phyloP scores from a whole-genome alignment of 2,888 invertebrate genomes.

The Drosophila meridiana region DNA sequence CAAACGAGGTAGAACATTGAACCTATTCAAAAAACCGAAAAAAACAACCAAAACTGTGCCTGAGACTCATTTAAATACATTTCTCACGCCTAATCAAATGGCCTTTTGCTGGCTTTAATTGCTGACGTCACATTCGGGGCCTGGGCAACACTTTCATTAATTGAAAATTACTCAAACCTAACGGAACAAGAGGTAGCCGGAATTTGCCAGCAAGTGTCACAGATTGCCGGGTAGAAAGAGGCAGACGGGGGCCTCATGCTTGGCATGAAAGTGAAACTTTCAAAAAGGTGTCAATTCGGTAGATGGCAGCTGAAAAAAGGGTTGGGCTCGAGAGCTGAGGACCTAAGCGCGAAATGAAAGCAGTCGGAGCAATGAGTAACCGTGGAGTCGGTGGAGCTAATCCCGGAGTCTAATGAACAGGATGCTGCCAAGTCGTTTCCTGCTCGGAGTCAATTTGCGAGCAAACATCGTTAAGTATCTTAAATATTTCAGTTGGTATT shows the following conservation, averaged over 20 bases:
- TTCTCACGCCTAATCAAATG: constrained; percentile 45
- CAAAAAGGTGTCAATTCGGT: constrained; percentile 70
- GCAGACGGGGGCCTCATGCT: constrained; percentile 14
- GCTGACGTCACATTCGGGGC: constrained; percentile 61
- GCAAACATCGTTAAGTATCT: not conserved
- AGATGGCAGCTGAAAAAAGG: constrained; percentile 54
- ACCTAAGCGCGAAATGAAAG: constrained; percentile 47
- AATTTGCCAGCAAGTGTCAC: constrained; percentile 42
- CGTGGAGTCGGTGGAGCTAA: not conserved
- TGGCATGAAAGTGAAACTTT: constrained; percentile 76
- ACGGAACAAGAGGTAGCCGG: constrained; percentile 57
- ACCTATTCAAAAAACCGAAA: constrained; percentile 20
- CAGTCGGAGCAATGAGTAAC: constrained; percentile 12
- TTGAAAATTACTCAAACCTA: constrained; percentile 75
- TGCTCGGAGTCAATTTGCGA: not conserved
- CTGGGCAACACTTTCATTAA: constrained; percentile 70
- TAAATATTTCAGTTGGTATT: constrained; percentile 11
- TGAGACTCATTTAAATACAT: constrained; percentile 27
- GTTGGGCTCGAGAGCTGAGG: constrained; percentile 47
- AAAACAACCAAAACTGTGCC: not conserved
- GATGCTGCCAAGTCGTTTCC: constrained; percentile 1
- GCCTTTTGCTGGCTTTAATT: constrained; percentile 48
- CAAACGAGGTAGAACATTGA: constrained; percentile 61
- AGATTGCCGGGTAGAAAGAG: not conserved
- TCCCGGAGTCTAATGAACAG: not conserved